Base-by-base conservation (phyloP, 2,797 vertebrate genomes). In the Diplodus sargus region DNA sequence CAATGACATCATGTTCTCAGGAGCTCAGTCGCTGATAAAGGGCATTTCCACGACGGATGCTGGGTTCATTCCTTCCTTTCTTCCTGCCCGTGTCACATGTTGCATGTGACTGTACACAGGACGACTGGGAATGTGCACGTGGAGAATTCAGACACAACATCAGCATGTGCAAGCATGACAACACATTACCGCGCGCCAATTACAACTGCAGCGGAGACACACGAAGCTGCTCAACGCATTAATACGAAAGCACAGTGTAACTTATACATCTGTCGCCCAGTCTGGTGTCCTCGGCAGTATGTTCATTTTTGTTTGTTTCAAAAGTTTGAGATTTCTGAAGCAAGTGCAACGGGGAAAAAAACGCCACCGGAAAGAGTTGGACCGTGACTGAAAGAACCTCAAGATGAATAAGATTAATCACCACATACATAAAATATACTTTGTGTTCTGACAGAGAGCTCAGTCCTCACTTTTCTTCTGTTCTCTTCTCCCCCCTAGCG, bases 401-500 rank as follows among this genome's bases (percentile, higher is more conserved):
- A 2, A 28, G 13, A 75, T 49, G 43, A 80, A 63, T 30, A 18
- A 53, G 34, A 57, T 61, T 62, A 30, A 78, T 52, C 49, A 66
- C 13, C 39, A 53, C 43, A 71, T 20, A n/a, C 0, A 52, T 8
- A 42, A 42, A 11, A 8, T 9, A 17, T 23, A 5, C 4, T 59
- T 22, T 39, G 39, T 39, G 9, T 39, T 39, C 51, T 18, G 17
- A 43, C 15, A 34, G 0, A 57, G 30, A 64, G 18, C 25, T 10
- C 25, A 18, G 15, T 12, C 20, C 13, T 49, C 13, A 1, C 28
- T 62, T 28, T 71, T 60, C 67, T 69, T 58, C 61, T 79, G 84
- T 76, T 85, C 65, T 89, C 86, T 81, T 76, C 70, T 85, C 9
- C 89, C 87, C 39, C 69, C 90, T 75, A 78, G 88, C 82, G 90